Evolutionary conservation across 2,113 vertebrate genomes (phyloP), one percentile per base, ranked within the genome.

Genomic region (Pygoscelis adeliae): DNA sequence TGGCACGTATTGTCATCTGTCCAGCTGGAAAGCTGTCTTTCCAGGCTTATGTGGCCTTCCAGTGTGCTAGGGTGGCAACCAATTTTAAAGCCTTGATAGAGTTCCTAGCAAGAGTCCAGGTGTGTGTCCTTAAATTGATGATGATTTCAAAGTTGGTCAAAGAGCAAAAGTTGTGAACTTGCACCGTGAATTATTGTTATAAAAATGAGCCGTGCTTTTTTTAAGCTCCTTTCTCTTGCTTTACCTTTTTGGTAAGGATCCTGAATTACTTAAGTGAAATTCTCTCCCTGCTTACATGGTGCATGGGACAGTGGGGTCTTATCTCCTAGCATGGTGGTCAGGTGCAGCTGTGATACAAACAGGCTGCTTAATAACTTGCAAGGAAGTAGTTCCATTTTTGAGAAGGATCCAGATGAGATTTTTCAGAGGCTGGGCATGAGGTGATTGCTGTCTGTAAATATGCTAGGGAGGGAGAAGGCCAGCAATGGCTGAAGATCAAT

Each of bases 11-110:
- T 94, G 85, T 95, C 77, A 82, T 58, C 73, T 92, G 38, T 72
- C 88, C 86, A 90, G 44, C 71, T 94, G 83, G 84, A 90, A 86
- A 73, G 36, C 79, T 83, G 34, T 19, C 8, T 78, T 83, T 27
- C 44, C 38, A 72, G 47, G 21, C 42, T 87, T 53, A 0, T 18
- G 25, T 63, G 69, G 77, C 42, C 53, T 93, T 87, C 47, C 62
- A 62, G 21, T 13, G 40, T n/a, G 10, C 59, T 29, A 38, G 4
- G 2, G n/a, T 55, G 61, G 69, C 63, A 93, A 81, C 30, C 21
- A 23, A 26, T 62, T 85, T 36, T 56, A 62, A 86, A 94, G 53
- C 71, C 58, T 66, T 2, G 8, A 7, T 36, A 72, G 81, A 53
- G 46, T 73, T 85, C 40, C 20, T 42, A 66, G 44, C 15, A 20